Base-by-base conservation (phyloP, 2,888 invertebrate species). In the Conchocele bisecta region DNA sequence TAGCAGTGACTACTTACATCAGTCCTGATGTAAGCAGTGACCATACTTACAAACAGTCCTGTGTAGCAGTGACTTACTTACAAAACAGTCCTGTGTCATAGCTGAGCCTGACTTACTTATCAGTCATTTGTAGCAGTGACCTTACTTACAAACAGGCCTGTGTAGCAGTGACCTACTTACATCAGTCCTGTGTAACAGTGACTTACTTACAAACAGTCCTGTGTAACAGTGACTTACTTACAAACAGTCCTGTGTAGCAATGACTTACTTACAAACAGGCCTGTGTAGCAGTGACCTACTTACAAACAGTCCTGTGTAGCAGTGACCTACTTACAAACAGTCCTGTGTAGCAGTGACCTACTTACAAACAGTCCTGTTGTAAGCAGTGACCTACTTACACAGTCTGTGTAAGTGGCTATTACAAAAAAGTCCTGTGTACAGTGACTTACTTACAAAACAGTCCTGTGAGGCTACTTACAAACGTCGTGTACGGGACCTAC, bases 391-490 rank as follows among this genome's bases (percentile, higher is more conserved):
- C 11, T 35, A 35, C 37, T 35, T n/a, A 35, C 37, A 11, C 11
- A 35, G 11, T 35, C 11, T n/a, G n/a, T 35, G n/a, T n/a, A 35
- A 35, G 11, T 13, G n/a, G 11, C 11, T 13, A 11, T n/a, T 13
- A 35, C 37, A 35, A n/a, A n/a, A 11, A 35, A 11, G n/a, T 35
- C 37, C 37, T 35, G 37, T 35, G 11, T 35, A 35, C n/a, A 15
- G 11, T 35, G 37, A 51, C 33, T 51, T n/a, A 51, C 51, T 35
- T 31, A 51, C n/a, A n/a, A n/a, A n/a, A n/a, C n/a, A n/a, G n/a
- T n/a, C n/a, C n/a, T n/a, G n/a, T n/a, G n/a, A n/a, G n/a, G n/a
- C n/a, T n/a, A n/a, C n/a, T n/a, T n/a, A n/a, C n/a, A n/a, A n/a
- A n/a, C n/a, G n/a, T n/a, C n/a, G n/a, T n/a, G n/a, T n/a, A n/a